These are phyloP conservation scores for Drosophila parabipectinata DNA, from an alignment of 1,140 invertebrate species.

Conservation along the genomic window DNA sequence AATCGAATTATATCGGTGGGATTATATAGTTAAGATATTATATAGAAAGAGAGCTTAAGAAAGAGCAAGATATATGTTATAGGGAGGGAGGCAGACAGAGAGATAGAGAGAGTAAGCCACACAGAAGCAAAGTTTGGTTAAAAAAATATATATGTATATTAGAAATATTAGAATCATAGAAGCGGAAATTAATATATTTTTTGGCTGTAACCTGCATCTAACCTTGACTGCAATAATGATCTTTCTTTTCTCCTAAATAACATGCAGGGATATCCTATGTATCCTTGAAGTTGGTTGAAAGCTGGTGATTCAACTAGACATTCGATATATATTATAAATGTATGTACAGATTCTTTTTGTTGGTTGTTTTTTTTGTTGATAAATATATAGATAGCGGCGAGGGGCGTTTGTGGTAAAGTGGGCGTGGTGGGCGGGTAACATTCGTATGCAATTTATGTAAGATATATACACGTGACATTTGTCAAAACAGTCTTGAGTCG, in stretches of 20 bases:
- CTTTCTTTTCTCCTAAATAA: background rate
- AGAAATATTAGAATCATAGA: slow-evolving; percentile 10
- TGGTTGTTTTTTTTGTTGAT: slow-evolving; percentile 20
- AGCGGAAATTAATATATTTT: slow-evolving; percentile 10
- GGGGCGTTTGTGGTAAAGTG: slow-evolving; percentile 15
- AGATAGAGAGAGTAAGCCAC: slow-evolving; percentile 29
- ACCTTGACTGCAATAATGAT: background rate
- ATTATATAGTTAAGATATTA: background rate
- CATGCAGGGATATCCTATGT: background rate
- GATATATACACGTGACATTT: slow-evolving; percentile 69
- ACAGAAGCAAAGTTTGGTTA: slow-evolving; percentile 36
- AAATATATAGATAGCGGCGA: slow-evolving; percentile 22
- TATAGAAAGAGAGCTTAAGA: slow-evolving; percentile 14
- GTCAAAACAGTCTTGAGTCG: slow-evolving; percentile 23
- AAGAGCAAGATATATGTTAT: slow-evolving; percentile 9
- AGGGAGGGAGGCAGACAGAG: background rate
- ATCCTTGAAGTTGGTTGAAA: background rate
- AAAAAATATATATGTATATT: slow-evolving; percentile 2
- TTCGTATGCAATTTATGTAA: slow-evolving; percentile 64
- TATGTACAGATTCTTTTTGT: slow-evolving; percentile 2
- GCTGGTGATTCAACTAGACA: background rate
- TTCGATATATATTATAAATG: background rate
- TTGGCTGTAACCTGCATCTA: background rate
- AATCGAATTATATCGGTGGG: background rate
- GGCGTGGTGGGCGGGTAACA: slow-evolving; percentile 37